These are phyloP conservation scores for Xestia c-nigrum DNA, from an alignment of 2,888 invertebrate genomes.

Conservation along the genomic window DNA sequence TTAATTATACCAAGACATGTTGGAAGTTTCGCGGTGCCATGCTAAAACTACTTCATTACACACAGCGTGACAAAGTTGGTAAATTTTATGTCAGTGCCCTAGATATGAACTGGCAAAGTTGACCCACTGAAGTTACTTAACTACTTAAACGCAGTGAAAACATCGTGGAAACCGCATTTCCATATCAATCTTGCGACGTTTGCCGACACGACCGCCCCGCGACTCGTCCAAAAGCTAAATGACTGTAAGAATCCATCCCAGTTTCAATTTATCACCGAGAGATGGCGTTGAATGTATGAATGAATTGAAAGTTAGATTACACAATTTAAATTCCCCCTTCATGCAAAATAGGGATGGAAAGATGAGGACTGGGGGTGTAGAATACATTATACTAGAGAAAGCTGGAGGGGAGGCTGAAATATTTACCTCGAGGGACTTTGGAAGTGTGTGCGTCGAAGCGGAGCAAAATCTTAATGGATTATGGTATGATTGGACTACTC, in stretches of 20 bases:
- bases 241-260: conserved; percentile 85
- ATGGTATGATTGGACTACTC: conserved; percentile 88
- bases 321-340: conserved; percentile 91
- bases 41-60: conserved; percentile 58
- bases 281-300: conserved; percentile 90
- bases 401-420: conserved; percentile 82
- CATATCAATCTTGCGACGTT: conserved; percentile 74
- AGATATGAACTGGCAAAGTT: conserved; percentile 55
- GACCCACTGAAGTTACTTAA: conserved; percentile 61
- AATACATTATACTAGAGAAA: conserved; percentile 86
- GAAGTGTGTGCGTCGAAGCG: conserved; percentile 87
- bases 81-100: conserved; percentile 52
- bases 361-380: conserved; percentile 88
- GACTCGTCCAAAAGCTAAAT: conserved; percentile 78
- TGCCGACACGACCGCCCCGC: conserved; percentile 68
- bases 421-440: conserved; percentile 89
- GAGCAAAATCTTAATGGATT: conserved; percentile 90
- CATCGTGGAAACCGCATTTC: conserved; percentile 69
- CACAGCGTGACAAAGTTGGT: conserved; percentile 48
- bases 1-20: conserved; percentile 51
- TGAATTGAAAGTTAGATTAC: conserved; percentile 91
- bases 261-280: conserved; percentile 90
- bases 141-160: conserved; percentile 65
- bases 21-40: conserved; percentile 49
- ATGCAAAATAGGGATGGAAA: conserved; percentile 90